Conservation (phyloP, 2,113 vertebrate species). For the human region DNA sequence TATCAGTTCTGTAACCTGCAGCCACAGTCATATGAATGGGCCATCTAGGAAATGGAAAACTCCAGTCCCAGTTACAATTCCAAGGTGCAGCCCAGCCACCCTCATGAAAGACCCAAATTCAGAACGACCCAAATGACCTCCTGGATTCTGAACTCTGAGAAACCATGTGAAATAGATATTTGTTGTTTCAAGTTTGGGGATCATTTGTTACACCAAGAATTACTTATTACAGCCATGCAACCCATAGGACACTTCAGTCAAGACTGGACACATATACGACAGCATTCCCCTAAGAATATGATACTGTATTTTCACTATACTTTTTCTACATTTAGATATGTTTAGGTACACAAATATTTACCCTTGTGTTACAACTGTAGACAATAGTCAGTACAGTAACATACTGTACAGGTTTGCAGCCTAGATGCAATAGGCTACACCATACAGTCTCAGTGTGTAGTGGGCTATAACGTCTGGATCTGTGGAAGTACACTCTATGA, state of each 20-base stretch:
- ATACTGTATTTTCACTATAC: neutral
- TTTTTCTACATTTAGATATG: neutral
- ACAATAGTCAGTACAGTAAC: neutral
- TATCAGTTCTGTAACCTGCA: rapidly evolving
- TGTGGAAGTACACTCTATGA: neutral
- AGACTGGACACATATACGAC: neutral
- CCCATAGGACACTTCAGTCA: neutral
- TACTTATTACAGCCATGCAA: neutral
- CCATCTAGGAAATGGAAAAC: neutral
- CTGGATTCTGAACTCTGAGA: neutral
- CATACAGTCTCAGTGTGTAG: neutral
- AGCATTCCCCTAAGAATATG: neutral
- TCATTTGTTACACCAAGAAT: neutral
- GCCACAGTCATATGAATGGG: neutral
- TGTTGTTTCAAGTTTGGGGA: neutral
- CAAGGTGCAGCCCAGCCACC: neutral
- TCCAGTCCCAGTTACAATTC: too few relatives aligned
- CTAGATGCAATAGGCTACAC: neutral
- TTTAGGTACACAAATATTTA: neutral
- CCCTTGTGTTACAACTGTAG: neutral
- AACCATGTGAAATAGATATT: neutral
- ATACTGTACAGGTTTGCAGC: neutral
- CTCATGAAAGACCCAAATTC: neutral
- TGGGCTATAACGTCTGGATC: neutral
- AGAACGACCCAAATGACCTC: neutral